Base-by-base conservation (phyloP, 2,113 vertebrate species). In the Numenius arquata region DNA sequence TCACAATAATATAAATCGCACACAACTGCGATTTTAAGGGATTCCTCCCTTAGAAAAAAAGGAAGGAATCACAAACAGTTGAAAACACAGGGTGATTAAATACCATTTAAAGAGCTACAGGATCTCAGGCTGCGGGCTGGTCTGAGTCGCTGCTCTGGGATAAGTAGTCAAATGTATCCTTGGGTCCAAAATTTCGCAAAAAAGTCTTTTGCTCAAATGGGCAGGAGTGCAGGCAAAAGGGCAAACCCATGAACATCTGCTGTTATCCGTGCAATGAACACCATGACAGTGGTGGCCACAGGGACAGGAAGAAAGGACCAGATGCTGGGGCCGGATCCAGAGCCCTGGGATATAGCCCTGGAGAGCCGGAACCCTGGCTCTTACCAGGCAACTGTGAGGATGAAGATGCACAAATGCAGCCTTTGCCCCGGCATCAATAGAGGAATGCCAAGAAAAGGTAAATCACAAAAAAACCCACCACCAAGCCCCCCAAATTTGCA, bases 321-420 rank as follows among this genome's bases (percentile, higher is more conserved):
- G 47, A n/a, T 22, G n/a, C 20, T 38, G 79, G 27, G 43, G 34
- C 12, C 0, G 0, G 43, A 41, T n/a, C 25, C 38, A 41, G 34
- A 56, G 11, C 15, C 25, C 3, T 11, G 4, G 34, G 22, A 47
- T 0, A 41, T 0, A 12, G 23, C n/a, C n/a, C n/a, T 3, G 22
- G 65, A 26, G n/a, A 59, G 21, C 34, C 2, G 1, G 62, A 25
- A 84, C 18, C 36, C 22, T 4, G 1, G 32, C 50, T 38, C 16
- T 29, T 74, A 75, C 23, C 18, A 55, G 8, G n/a, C 52, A 81
- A 43, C 26, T 1, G 1, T 5, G 6, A 29, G 36, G 48, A 68
- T 59, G 23, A 72, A 67, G 81, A 62, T 15, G 59, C 9, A 18
- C 20, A 55, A 76, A 71, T 0, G 4, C n/a, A 22, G 7, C 32